phyloP scores from a whole-genome alignment of 1,140 invertebrate genomes.

The Anastatus disparis region DNA sequence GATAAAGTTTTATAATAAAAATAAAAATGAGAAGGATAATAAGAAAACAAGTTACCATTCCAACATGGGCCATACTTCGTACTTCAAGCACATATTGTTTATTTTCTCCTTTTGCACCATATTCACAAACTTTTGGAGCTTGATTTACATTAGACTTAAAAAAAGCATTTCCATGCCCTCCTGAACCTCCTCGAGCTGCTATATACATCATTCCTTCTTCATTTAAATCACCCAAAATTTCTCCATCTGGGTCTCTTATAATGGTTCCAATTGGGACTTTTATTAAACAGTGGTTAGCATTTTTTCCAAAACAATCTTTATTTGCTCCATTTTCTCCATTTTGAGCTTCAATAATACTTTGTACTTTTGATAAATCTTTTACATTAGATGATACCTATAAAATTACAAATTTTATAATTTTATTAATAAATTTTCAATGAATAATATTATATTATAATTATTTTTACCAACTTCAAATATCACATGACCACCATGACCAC shows the following conservation, averaged over 20 bases:
- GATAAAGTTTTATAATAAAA: conserved; percentile 22
- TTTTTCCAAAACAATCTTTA: conserved; percentile 88
- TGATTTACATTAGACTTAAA: conserved; percentile 86
- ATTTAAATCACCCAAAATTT: conserved; percentile 78
- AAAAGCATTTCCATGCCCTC: conserved; percentile 94
- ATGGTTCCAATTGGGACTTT: conserved; percentile 91
- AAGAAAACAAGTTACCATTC: conserved; percentile 75
- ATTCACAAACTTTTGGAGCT: conserved; percentile 86
- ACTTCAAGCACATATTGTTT: conserved; percentile 82
- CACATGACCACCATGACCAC: conserved; percentile 97
- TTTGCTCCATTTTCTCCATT: conserved; percentile 79
- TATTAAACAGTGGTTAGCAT: conserved; percentile 81
- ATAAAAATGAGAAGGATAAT: neutral
- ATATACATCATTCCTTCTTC: conserved; percentile 85
- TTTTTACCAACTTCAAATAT: conserved; percentile 77
- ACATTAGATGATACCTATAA: conserved; percentile 71
- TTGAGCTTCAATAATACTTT: conserved; percentile 70
- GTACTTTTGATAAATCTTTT: conserved; percentile 80
- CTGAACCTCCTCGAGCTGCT: conserved; percentile 92
- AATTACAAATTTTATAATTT: conserved; percentile 13
- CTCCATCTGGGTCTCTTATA: conserved; percentile 73
- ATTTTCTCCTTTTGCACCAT: conserved; percentile 87
- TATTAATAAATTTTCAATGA: neutral
- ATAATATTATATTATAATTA: conserved; percentile 21
- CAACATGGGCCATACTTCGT: conserved; percentile 92